Conservation (phyloP, 2,113 vertebrate genomes). For the Ellobius talpinus region DNA sequence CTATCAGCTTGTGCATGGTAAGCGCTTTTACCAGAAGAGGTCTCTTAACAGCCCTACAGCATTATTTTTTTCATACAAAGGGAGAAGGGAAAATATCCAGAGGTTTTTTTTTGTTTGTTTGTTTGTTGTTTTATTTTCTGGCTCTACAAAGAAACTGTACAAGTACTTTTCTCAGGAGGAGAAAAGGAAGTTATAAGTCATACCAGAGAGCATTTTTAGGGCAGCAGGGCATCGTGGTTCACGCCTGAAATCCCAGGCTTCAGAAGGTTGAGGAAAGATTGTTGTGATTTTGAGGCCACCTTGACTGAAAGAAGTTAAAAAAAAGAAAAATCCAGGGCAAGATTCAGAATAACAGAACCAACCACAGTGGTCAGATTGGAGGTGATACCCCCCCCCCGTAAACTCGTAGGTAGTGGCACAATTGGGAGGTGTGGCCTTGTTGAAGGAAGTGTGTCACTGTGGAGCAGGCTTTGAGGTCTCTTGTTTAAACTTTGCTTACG, state of each 20-base stretch:
- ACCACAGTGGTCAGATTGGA: background rate
- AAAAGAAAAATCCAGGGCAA: background rate
- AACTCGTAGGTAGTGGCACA: background rate
- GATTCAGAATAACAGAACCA: background rate
- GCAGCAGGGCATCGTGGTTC: background rate
- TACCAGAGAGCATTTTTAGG: background rate
- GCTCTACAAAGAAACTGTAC: background rate
- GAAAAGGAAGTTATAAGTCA: background rate
- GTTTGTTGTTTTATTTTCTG: background rate
- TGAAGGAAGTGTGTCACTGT: background rate
- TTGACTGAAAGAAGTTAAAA: background rate
- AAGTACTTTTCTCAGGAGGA: background rate
- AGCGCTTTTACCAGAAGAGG: background rate
- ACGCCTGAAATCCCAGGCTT: background rate
- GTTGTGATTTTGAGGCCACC: background rate
- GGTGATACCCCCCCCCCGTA: background rate
- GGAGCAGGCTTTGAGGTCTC: background rate
- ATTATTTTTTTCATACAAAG: background rate
- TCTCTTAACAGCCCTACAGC: too few species aligned
- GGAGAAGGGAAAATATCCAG: background rate
- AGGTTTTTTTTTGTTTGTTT: too few species aligned
- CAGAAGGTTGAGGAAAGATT: background rate
- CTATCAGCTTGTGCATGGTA: background rate
- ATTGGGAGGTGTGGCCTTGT: background rate
- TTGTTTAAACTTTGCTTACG: background rate